A percentile compares a stretch with the other conserved stretches of the same genome.
phyloP scores from a whole-genome alignment of 2,888 invertebrate genomes.

The Tetragonula carbonaria region DNA sequence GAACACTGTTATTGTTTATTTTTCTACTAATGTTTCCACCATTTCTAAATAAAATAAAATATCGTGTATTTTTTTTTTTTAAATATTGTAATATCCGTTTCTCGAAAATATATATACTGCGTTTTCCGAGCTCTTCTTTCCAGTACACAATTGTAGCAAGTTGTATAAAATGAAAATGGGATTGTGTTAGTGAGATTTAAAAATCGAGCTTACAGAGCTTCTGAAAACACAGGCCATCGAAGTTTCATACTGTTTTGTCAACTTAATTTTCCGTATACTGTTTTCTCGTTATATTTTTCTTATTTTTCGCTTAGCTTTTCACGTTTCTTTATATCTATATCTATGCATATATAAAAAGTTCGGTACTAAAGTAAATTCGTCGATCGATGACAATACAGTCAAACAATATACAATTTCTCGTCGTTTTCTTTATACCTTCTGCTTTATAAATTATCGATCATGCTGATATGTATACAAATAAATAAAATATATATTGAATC shows the following conservation, averaged over 20 bases:
- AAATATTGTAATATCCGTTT: background rate
- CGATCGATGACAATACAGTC: slow-evolving; percentile 42
- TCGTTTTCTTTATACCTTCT: slow-evolving; percentile 17
- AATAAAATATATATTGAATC: slow-evolving; percentile 43
- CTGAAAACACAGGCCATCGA: slow-evolving; percentile 40
- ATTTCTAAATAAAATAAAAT: background rate
- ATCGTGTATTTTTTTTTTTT: background rate
- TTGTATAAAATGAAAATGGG: slow-evolving; percentile 7
- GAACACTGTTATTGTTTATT: background rate
- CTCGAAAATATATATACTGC: background rate
- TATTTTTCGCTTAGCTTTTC: background rate
- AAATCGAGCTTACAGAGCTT: slow-evolving; percentile 12
- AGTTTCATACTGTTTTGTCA: slow-evolving; percentile 37
- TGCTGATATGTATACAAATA: slow-evolving; percentile 29
- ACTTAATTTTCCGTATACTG: background rate
- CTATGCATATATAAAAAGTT: slow-evolving; percentile 49
- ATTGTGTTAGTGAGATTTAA: slow-evolving; percentile 1
- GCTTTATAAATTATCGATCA: slow-evolving; percentile 42
- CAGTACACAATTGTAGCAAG: background rate
- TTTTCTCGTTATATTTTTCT: background rate
- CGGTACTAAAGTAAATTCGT: slow-evolving; percentile 44
- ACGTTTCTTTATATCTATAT: background rate
- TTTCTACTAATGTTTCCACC: background rate
- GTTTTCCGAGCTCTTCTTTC: background rate
- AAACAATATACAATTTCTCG: slow-evolving; percentile 28